These are phyloP conservation scores for Ellobium chinense DNA, from an alignment of 2,888 invertebrate species.

Conservation along the genomic window DNA sequence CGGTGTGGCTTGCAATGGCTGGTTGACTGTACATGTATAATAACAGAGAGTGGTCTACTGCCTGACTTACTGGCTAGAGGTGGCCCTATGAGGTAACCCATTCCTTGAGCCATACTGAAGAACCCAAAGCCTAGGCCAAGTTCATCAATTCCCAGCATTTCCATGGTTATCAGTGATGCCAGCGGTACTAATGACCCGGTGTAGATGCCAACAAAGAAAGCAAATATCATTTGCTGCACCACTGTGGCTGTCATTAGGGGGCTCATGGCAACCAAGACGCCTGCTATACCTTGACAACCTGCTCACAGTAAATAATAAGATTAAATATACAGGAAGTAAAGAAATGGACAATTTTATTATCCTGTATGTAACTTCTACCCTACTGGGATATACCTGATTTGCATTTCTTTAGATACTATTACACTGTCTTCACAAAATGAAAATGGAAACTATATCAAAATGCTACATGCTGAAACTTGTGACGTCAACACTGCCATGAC, in stretches of 20 bases:
- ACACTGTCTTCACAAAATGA: too few species aligned
- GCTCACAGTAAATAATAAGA: not conserved
- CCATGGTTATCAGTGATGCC: constrained; percentile 34
- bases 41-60: too few species aligned
- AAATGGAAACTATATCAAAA: too few species aligned
- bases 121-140: constrained; percentile 39
- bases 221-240: constrained; percentile 25
- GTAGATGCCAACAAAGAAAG: constrained; percentile 29
- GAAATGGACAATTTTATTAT: too few species aligned
- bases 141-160: constrained; percentile 33
- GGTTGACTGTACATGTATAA: not conserved
- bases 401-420: too few species aligned
- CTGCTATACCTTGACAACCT: constrained; percentile 39
- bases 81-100: constrained; percentile 33
- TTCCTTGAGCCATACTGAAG: constrained; percentile 16
- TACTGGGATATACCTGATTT: too few species aligned
- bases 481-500: too few species aligned
- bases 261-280: constrained; percentile 5
- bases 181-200: constrained; percentile 39
- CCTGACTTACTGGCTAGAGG: constrained; percentile 27
- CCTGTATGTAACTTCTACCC: too few species aligned
- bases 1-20: not conserved
- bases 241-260: constrained; percentile 24
- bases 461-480: too few species aligned
- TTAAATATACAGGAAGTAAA: too few species aligned